Evolutionary conservation across 2,113 vertebrate genomes (phyloP), one percentile per base, ranked within the genome.

Genomic region (Chaetura pelagica): DNA sequence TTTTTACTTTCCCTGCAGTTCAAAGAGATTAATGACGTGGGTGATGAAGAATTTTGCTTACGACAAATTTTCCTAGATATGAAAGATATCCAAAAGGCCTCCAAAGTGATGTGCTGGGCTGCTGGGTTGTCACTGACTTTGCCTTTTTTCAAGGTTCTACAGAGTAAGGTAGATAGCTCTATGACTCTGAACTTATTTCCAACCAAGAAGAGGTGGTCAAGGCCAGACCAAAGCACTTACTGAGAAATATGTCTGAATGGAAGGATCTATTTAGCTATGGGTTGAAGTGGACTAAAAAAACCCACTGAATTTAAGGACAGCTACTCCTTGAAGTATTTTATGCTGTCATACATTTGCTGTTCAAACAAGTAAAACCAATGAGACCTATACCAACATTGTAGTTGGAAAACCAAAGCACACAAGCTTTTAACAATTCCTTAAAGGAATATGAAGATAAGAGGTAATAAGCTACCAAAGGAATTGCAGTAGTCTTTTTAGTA

Each of bases 1-100:
- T 84, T 93, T 78, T 80, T 21, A 95, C 93, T 96, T 96, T 94
- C 91, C 62, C 74, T 89, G 59, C 46, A 46, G 54, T 85, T 93
- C 67, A 71, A 67, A 66, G 42, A 6, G 0, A 1, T 26, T 5
- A 34, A 4, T 61, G 64, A 32, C 51, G 76, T 34, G 35, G 58
- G 17, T 64, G 54, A 26, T 0, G 1, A 34, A 74, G n/a, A 38
- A 5, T 30, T 83, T 24, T n/a, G 4, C 9, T 85, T 80, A 15
- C 73, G 55, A 34, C 38, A 63, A 55, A 7, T 77, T 91, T 89
- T 74, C 42, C 9, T 71, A 49, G 4, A 8, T 58, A 18, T 2
- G 67, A 75, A 30, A 15, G 26, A 3, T 87, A 63, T 52, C 44
- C 24, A 5, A 20, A 29, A 64, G 34, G 15, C n/a, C n/a, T 84